Evolutionary conservation across 2,113 vertebrate species (phyloP).

Genomic region (Urocynchramus pylzowi): DNA sequence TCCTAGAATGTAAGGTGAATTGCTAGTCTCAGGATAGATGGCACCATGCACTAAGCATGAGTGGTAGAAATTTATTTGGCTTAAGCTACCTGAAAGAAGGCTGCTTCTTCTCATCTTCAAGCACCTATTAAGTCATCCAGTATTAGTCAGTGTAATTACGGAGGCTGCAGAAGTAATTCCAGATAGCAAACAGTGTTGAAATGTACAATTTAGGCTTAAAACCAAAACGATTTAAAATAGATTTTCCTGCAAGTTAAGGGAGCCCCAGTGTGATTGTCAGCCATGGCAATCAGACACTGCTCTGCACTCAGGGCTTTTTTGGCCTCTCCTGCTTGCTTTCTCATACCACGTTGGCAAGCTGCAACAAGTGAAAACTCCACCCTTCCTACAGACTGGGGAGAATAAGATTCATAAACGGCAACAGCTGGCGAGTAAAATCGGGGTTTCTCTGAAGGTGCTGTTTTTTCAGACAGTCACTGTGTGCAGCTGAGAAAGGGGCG

Average conservation of each 20-base stretch:
- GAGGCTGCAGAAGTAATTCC: neutral
- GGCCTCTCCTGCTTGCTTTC: conserved; percentile 1
- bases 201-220: neutral
- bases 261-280: neutral
- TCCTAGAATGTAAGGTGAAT: neutral
- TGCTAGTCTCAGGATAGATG: neutral
- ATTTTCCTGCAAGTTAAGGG: neutral
- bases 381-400: conserved; percentile 14
- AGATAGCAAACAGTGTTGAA: neutral
- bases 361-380: conserved; percentile 64
- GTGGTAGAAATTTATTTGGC: neutral
- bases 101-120: neutral
- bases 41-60: neutral
- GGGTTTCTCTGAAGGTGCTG: conserved; percentile 39
- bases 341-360: conserved; percentile 38
- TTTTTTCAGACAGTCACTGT: conserved; percentile 12
- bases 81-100: neutral
- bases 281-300: neutral
- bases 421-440: conserved; percentile 2
- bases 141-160: neutral
- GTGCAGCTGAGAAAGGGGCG: conserved; percentile 59
- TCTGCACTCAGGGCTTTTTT: neutral
- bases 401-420: neutral
- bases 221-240: neutral
- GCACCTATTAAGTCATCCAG: neutral